phyloP scores from a whole-genome alignment of 1,140 invertebrate genomes.

The Hyposmocoma kahamanoa region DNA sequence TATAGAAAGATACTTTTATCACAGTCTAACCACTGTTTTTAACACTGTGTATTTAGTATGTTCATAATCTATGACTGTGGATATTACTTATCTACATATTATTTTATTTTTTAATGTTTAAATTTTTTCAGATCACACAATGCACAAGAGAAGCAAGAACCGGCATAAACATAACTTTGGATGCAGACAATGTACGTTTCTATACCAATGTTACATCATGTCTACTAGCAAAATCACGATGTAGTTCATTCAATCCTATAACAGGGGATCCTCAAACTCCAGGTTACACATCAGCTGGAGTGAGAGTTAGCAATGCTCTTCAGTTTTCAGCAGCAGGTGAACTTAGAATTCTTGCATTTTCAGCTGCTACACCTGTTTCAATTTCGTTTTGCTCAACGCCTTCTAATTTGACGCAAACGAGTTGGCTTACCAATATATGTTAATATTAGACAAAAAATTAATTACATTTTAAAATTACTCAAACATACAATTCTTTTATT shows the following conservation, averaged over 20 bases:
- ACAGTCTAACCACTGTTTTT: too few species aligned
- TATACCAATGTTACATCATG: conserved; percentile 75
- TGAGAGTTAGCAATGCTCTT: conserved; percentile 64
- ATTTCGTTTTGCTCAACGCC: conserved; percentile 53
- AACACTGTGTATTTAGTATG: too few species aligned
- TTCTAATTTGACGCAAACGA: conserved; percentile 55
- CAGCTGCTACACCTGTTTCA: conserved; percentile 45
- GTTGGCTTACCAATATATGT: conserved; percentile 59
- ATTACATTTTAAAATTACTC: too few species aligned
- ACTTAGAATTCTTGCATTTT: conserved; percentile 69
- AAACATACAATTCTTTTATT: too few species aligned
- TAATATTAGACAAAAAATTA: too few species aligned
- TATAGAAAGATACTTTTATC: too few species aligned
- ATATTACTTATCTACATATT: background rate
- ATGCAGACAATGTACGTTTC: conserved; percentile 69
- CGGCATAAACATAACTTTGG: conserved; percentile 62
- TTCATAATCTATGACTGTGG: background rate
- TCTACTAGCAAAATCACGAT: conserved; percentile 72
- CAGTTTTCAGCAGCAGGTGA: conserved; percentile 72
- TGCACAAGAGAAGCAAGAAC: conserved; percentile 68
- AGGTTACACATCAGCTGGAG: conserved; percentile 43
- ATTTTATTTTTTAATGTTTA: conserved; percentile 2
- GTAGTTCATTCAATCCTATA: conserved; percentile 74
- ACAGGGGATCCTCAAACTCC: conserved; percentile 74
- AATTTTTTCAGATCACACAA: conserved; percentile 62